Evolutionary conservation across 1,140 invertebrate species (phyloP), one percentile per base, ranked within the genome.

Genomic region (Choristoneura fumiferana): DNA sequence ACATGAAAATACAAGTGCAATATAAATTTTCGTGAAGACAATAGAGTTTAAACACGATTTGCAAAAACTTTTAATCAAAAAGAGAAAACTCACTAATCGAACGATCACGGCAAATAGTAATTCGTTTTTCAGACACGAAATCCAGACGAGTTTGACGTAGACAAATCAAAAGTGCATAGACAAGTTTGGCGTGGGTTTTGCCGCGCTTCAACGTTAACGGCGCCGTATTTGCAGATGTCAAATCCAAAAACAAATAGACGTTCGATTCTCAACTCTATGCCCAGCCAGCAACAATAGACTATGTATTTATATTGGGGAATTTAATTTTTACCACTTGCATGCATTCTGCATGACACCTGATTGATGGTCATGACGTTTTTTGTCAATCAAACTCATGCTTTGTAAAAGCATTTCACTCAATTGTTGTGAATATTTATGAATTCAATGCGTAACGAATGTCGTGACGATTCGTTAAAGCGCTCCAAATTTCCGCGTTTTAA

Each of bases 401-500:
- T 78, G 70, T 79, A 78, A 84, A 81, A 81, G 79, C 79, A 68
- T 76, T 78, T 69, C 69, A 71, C 69, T 67, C 36, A 57, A 65
- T 54, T 59, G 45, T 59, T 61, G 61, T 87, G 79, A 87, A 87
- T 87, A 87, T 84, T 84, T 84, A 87, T 84, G 74, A 78, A 76
- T 74, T 54, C 14, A 29, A 15, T 49, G 65, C 57, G 61, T 58
- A 69, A 68, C 71, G 58, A 67, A 71, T 76, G 73, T 76, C 72
- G 69, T 72, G 68, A 78, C 73, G 74, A 80, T 76, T 70, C 73
- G 69, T 77, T 81, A 78, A 83, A 83, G 81, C 75, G 71, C 66
- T n/a, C n/a, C 65, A 52, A 66, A 79, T 79, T 73, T 67, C 64
- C 65, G 61, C 72, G 67, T 81, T 82, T 84, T 80, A 76, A 82